These are phyloP conservation scores for Ricordea florida DNA, from an alignment of 92 coral and sea anemone species.

Conservation along the genomic window DNA sequence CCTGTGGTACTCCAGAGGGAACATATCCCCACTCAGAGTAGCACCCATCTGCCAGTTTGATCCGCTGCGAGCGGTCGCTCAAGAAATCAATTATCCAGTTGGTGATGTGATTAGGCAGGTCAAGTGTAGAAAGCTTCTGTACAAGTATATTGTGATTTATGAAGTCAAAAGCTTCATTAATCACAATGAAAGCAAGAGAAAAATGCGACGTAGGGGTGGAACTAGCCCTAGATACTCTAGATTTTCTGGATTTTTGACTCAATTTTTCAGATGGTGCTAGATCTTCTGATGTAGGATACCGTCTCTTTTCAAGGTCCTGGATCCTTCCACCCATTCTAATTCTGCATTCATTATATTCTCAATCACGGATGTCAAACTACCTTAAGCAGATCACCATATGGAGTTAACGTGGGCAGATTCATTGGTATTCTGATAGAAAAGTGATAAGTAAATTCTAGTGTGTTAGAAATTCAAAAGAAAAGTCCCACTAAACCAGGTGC, in stretches of 20 bases:
- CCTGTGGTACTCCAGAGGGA: too few species aligned
- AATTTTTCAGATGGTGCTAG: background rate
- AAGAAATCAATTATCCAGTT: too few species aligned
- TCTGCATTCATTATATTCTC: slow-evolving; percentile 39
- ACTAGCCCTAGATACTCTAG: slow-evolving; percentile 6
- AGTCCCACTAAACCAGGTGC: background rate
- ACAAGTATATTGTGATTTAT: too few species aligned
- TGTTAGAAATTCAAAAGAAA: background rate
- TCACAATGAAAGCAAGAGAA: slow-evolving; percentile 4
- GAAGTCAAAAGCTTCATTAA: slow-evolving; percentile 25
- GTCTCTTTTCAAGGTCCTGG: slow-evolving; percentile 26
- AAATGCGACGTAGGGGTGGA: slow-evolving; percentile 4
- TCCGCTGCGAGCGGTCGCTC: too few species aligned
- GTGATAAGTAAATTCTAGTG: slow-evolving; percentile 10
- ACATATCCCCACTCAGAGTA: too few species aligned
- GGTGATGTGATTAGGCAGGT: too few species aligned
- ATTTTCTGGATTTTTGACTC: background rate
- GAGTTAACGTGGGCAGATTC: background rate
- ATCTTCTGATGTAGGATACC: too few species aligned
- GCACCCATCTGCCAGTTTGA: too few species aligned
- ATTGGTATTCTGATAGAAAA: slow-evolving; percentile 2
- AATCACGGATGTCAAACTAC: slow-evolving; percentile 44
- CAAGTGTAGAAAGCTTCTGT: too few species aligned
- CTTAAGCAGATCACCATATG: slow-evolving; percentile 9
- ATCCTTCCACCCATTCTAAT: slow-evolving; percentile 28